Conservation (phyloP, 2,888 invertebrate species). For the Blomia tropicalis region DNA sequence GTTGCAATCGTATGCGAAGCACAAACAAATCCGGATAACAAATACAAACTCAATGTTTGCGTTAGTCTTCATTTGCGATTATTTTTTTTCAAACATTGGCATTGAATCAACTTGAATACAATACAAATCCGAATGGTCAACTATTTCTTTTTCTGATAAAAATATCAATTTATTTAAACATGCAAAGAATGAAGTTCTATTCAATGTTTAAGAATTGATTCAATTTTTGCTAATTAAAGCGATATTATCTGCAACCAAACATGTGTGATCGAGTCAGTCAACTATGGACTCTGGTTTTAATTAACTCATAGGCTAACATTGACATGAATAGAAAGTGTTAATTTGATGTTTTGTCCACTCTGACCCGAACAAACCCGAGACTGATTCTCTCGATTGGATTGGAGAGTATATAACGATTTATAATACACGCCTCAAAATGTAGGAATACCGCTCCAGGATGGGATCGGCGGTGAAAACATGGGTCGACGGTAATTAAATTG, state of each 20-base stretch:
- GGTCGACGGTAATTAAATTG: constrained; percentile 5
- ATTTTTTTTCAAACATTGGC: not conserved
- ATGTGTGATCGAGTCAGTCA: not conserved
- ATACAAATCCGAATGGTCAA: not conserved
- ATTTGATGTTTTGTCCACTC: too few species aligned
- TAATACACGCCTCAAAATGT: too few species aligned
- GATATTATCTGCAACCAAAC: constrained; percentile 4
- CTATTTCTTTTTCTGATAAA: too few species aligned
- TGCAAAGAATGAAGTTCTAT: too few species aligned
- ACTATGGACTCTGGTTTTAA: too few species aligned
- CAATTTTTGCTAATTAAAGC: constrained; percentile 9
- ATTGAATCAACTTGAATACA: not conserved
- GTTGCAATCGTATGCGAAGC: not conserved
- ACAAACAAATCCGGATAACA: not conserved
- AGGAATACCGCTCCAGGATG: not conserved
- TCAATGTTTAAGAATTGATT: not conserved
- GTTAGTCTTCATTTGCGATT: not conserved
- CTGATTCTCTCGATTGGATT: too few species aligned
- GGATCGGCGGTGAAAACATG: not conserved
- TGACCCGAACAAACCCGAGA: too few species aligned
- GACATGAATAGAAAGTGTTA: too few species aligned
- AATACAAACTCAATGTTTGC: not conserved
- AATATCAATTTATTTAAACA: too few species aligned
- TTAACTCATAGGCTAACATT: too few species aligned
- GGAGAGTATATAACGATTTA: too few species aligned